A percentile compares a stretch with the other conserved stretches of the same genome.
phyloP scores from a whole-genome alignment of 1,140 invertebrate species.

The Holotrichia oblita region DNA sequence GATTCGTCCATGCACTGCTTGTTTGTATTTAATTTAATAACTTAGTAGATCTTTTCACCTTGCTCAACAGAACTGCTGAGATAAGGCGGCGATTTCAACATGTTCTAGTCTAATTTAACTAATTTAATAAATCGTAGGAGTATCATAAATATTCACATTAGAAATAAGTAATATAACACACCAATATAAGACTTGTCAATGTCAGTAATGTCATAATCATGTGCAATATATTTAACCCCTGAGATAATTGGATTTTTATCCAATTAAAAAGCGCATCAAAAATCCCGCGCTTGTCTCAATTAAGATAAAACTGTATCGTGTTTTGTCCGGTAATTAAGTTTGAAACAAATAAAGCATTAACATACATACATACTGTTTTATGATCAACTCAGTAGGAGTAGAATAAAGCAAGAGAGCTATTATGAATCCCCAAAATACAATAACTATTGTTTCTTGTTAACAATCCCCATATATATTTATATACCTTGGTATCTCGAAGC shows the following conservation, averaged over 20 bases:
- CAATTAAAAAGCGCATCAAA: neutral
- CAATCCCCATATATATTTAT: neutral
- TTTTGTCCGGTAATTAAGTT: neutral
- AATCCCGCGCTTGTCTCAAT: neutral
- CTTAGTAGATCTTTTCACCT: too few species aligned
- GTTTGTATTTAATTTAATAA: too few species aligned
- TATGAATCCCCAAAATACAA: conserved; percentile 21
- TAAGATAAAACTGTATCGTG: neutral
- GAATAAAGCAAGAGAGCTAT: neutral
- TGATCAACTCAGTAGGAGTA: neutral
- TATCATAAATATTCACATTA: too few species aligned
- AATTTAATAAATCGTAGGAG: too few species aligned
- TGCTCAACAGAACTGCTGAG: too few species aligned
- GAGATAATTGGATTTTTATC: neutral
- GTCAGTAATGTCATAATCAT: too few species aligned
- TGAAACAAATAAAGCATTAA: neutral
- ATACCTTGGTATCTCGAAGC: neutral
- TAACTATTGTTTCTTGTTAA: conserved; percentile 21
- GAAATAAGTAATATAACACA: too few species aligned
- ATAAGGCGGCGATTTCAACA: too few species aligned
- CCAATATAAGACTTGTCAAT: too few species aligned
- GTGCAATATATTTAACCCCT: too few species aligned
- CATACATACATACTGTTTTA: neutral
- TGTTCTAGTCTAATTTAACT: too few species aligned
- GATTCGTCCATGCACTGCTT: too few species aligned